Evolutionary conservation across 2,888 invertebrate genomes (phyloP), one percentile per base, ranked within the genome.

Genomic region (Drosophila fulvimacula): DNA sequence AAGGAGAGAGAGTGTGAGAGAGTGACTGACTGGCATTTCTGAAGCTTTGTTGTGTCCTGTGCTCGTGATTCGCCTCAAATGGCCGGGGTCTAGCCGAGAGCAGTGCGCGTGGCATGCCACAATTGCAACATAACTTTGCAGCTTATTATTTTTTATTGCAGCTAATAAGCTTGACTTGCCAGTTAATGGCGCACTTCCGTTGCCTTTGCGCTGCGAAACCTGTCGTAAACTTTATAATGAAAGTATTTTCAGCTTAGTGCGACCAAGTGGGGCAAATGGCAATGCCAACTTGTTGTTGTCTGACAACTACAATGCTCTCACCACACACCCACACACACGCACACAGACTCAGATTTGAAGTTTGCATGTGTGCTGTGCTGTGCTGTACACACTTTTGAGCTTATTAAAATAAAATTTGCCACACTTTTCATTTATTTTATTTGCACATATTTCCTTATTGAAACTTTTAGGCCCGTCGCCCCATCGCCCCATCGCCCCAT

Each of bases 131-230:
- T 88, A 82, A 89, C 78, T 85, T 87, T 76, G 73, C 75, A 89
- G 88, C 88, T 89, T 88, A 88, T 89, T 88, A 89, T 82, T 83
- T 84, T 85, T 88, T 85, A 86, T 85, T 85, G 88, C 66, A 76
- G 76, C 81, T 88, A 86, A 85, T 88, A 85, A 88, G 86, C 83
- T 86, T 74, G 72, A 86, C 76, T 81, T 83, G 78, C 77, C 76
- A 79, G 76, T 84, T 88, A 84, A 88, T 86, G 81, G 88, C 73
- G 73, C 83, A 79, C 81, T 84, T 86, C 86, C 88, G 78, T 82
- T 82, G 78, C 83, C 72, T 65, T 81, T 79, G 81, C 70, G 60
- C 51, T 56, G 51, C 66, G 51, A 80, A 80, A 85, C 82, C 86
- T 80, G 79, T 84, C 86, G 79, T 85, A 80, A 84, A 84, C 69